phyloP scores from a whole-genome alignment of 2,113 vertebrate species.

The Pseudopodoces humilis region DNA sequence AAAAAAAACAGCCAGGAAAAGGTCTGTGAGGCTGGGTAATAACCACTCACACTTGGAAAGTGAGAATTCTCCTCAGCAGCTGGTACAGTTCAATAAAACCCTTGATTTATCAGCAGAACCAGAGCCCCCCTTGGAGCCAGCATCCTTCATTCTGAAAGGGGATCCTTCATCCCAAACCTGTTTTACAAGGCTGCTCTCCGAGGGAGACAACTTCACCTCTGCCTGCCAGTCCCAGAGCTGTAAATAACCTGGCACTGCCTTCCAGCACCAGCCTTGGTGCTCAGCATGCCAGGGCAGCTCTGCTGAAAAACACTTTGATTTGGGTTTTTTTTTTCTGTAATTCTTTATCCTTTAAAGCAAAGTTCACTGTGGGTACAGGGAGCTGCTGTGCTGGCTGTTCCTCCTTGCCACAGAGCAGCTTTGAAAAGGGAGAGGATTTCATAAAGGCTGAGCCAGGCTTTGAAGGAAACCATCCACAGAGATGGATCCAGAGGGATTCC shows the following conservation, averaged over 20 bases:
- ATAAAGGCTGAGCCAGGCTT: neutral
- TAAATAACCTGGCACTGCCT: neutral
- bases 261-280: neutral
- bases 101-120: neutral
- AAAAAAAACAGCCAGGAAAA: neutral
- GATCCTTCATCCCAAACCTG: conserved; percentile 35
- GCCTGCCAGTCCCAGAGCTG: neutral
- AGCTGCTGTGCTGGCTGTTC: neutral
- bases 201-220: neutral
- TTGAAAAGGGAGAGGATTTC: neutral
- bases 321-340: neutral
- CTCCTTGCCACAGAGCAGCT: neutral
- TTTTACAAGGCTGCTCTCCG: conserved; percentile 6
- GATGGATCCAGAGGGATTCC: neutral
- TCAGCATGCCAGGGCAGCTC: neutral
- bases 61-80: neutral
- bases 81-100: neutral
- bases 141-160: neutral
- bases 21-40: neutral
- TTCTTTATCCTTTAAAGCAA: neutral
- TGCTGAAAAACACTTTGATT: neutral
- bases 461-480: neutral
- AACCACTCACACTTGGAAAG: neutral
- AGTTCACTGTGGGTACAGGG: neutral
- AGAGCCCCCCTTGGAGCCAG: neutral